These are phyloP conservation scores for Daktulosphaira vitifoliae DNA, from an alignment of 1,140 invertebrate species.

Conservation along the genomic window DNA sequence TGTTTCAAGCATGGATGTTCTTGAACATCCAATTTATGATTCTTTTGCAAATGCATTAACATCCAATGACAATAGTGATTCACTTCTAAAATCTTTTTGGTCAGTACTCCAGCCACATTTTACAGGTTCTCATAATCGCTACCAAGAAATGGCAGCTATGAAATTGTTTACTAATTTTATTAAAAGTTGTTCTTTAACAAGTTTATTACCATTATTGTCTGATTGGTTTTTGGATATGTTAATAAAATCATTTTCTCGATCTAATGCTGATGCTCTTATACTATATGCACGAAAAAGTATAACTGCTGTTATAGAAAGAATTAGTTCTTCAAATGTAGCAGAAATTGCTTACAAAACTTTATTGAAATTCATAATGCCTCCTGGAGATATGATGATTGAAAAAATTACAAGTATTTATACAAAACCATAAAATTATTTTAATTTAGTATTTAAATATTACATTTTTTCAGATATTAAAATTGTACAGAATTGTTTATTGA, in stretches of 20 bases:
- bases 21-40: conserved; percentile 17
- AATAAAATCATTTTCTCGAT: conserved; percentile 18
- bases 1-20: not conserved
- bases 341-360: conserved; percentile 11
- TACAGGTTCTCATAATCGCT: conserved; percentile 17
- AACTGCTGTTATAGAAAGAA: not conserved
- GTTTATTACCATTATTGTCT: not conserved
- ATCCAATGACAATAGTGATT: not conserved
- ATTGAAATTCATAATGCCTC: conserved; percentile 27
- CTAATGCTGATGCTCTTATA: not conserved
- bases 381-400: conserved; percentile 33
- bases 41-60: conserved; percentile 10
- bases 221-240: conserved; percentile 25
- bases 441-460: too few species aligned
- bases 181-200: not conserved
- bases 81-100: conserved; percentile 19
- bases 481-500: conserved; percentile 21
- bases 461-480: conserved; percentile 28
- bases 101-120: conserved; percentile 6
- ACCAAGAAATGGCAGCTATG: conserved; percentile 23
- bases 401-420: conserved; percentile 33
- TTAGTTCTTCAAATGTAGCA: not conserved
- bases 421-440: not conserved
- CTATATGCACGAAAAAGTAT: not conserved
- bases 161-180: not conserved